Evolutionary conservation across 2,113 vertebrate genomes (phyloP).

Genomic region (Psittacara wagleri): DNA sequence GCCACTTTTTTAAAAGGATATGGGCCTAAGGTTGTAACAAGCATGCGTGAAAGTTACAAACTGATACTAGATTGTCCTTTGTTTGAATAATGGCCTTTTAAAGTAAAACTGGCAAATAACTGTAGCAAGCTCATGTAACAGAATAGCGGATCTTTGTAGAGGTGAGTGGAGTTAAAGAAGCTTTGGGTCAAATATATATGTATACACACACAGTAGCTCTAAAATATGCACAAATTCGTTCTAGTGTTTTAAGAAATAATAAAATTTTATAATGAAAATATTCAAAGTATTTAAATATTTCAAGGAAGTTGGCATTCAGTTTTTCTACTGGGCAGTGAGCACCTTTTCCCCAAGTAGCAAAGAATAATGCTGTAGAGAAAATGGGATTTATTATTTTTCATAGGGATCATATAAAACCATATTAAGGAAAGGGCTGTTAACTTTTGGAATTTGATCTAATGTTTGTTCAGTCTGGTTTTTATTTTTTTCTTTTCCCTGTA

Average conservation of each 20-base stretch:
- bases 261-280: background rate
- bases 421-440: background rate
- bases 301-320: background rate
- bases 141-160: background rate
- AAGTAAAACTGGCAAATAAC: background rate
- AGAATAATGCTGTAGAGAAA: background rate
- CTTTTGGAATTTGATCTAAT: background rate
- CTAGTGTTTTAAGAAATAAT: background rate
- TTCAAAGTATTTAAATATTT: background rate
- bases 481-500: background rate
- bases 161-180: background rate
- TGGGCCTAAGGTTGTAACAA: background rate
- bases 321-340: background rate
- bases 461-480: background rate
- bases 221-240: background rate
- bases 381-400: background rate
- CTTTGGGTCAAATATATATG: background rate
- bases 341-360: background rate
- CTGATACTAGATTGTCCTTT: background rate
- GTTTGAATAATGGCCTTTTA: background rate
- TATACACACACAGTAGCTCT: background rate
- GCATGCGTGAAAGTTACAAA: background rate
- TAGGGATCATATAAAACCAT: background rate
- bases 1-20: background rate
- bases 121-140: background rate